These are phyloP conservation scores for Aphyosemion australe DNA, from an alignment of 2,113 vertebrate genomes.

Conservation along the genomic window DNA sequence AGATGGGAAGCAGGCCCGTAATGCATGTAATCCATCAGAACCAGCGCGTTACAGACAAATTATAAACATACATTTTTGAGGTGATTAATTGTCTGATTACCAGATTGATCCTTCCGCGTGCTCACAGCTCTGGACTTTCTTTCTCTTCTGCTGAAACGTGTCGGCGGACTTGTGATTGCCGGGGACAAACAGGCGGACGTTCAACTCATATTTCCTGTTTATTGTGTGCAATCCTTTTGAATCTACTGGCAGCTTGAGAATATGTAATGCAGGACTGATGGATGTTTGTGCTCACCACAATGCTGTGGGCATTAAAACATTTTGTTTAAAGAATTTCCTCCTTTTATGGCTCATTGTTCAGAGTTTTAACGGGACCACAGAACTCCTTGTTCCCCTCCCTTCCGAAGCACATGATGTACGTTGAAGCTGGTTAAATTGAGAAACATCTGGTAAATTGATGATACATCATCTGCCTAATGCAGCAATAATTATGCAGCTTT, in stretches of 20 bases:
- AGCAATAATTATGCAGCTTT: slow-evolving; percentile 48
- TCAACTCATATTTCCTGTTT: slow-evolving; percentile 42
- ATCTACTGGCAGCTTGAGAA: slow-evolving; percentile 40
- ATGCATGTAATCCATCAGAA: slow-evolving; percentile 79
- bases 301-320: slow-evolving; percentile 45
- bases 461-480: slow-evolving; percentile 13
- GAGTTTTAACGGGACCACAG: slow-evolving; percentile 30
- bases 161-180: slow-evolving; percentile 12
- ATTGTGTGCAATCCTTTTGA: slow-evolving; percentile 38
- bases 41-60: slow-evolving; percentile 69
- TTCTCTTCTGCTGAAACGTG: slow-evolving; percentile 27
- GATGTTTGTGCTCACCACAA: slow-evolving; percentile 6
- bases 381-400: background rate
- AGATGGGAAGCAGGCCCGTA: slow-evolving; percentile 68
- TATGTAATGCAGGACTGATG: slow-evolving; percentile 23
- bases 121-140: slow-evolving; percentile 36
- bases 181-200: background rate
- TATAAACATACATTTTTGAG: slow-evolving; percentile 73
- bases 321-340: slow-evolving; percentile 47
- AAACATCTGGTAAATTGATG: slow-evolving; percentile 30
- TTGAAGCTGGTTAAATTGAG: slow-evolving; percentile 43
- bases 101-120: slow-evolving; percentile 59
- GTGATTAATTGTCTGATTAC: slow-evolving; percentile 74
- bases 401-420: slow-evolving; percentile 25
- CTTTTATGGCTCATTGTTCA: slow-evolving; percentile 53